A percentile compares a stretch with the other conserved stretches of the same genome.
Conservation (phyloP, 2,797 vertebrate species). For the Trachurus trachurus region DNA sequence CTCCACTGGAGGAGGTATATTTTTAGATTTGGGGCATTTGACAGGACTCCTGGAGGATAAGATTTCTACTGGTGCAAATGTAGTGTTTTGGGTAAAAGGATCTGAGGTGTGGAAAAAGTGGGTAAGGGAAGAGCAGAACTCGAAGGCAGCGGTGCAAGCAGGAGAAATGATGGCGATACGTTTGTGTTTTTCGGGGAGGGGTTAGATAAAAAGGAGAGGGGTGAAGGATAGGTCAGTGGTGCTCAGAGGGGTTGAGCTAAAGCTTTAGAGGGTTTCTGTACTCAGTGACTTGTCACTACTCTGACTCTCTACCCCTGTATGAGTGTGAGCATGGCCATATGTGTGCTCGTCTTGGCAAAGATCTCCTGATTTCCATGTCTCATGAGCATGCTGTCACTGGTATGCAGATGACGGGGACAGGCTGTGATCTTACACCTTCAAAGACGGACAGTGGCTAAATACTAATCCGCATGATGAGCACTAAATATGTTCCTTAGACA, state of each 20-base stretch:
- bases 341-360: slow-evolving; percentile 34
- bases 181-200: slow-evolving; percentile 18
- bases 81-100: slow-evolving; percentile 27
- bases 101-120: slow-evolving; percentile 10
- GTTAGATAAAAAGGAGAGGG: slow-evolving; percentile 3
- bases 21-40: slow-evolving; percentile 59
- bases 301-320: background rate
- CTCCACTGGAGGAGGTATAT: slow-evolving; percentile 49
- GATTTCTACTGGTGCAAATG: slow-evolving; percentile 33
- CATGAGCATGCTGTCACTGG: slow-evolving; percentile 1
- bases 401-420: background rate
- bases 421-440: slow-evolving; percentile 32
- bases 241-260: slow-evolving; percentile 33
- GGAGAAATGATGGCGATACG: slow-evolving; percentile 1
- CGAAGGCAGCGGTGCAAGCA: background rate
- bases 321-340: slow-evolving; percentile 11
- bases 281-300: slow-evolving; percentile 20
- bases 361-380: slow-evolving; percentile 22
- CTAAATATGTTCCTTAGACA: slow-evolving; percentile 6
- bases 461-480: slow-evolving; percentile 10
- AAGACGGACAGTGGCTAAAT: slow-evolving; percentile 25
- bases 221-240: slow-evolving; percentile 51
- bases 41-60: slow-evolving; percentile 22
- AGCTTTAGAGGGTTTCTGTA: slow-evolving; percentile 16
- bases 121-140: slow-evolving; percentile 5